These are phyloP conservation scores for Ophion obscuratus DNA, from an alignment of 2,888 invertebrate species.

Conservation along the genomic window DNA sequence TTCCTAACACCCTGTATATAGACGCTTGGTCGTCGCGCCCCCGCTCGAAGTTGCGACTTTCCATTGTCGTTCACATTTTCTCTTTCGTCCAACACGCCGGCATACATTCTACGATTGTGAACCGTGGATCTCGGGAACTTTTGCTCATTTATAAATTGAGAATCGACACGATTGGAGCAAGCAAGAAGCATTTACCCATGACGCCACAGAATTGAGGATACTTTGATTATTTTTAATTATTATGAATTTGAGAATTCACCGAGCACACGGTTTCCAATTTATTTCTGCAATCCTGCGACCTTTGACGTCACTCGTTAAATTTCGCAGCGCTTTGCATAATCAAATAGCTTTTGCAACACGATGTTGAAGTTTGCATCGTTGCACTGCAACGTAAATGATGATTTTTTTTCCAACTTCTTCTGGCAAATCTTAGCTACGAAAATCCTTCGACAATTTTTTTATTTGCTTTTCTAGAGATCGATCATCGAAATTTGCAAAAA, in stretches of 20 bases:
- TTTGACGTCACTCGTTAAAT: background rate
- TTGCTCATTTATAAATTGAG: background rate
- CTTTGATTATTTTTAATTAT: too few species aligned
- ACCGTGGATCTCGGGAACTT: background rate
- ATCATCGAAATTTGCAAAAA: too few species aligned
- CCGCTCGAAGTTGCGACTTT: constrained; percentile 25
- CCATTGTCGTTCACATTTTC: constrained; percentile 22
- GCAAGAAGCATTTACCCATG: background rate
- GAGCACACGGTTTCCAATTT: background rate
- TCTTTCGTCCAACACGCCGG: background rate
- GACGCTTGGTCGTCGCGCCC: background rate
- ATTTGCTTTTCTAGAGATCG: too few species aligned
- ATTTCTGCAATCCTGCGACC: background rate
- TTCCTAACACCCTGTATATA: background rate
- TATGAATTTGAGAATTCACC: background rate
- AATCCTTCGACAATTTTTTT: too few species aligned
- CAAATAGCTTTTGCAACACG: background rate
- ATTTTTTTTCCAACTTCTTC: too few species aligned
- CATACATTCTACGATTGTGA: constrained; percentile 8
- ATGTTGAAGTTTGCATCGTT: too few species aligned
- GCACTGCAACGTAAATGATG: too few species aligned
- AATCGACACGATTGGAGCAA: background rate
- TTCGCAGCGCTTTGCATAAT: constrained; percentile 8
- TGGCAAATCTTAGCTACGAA: too few species aligned
- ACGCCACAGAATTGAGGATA: too few species aligned